A percentile compares a stretch with the other conserved stretches of the same genome.
Evolutionary conservation across 2,888 invertebrate genomes (phyloP).

Genomic region (Dynastes maya): DNA sequence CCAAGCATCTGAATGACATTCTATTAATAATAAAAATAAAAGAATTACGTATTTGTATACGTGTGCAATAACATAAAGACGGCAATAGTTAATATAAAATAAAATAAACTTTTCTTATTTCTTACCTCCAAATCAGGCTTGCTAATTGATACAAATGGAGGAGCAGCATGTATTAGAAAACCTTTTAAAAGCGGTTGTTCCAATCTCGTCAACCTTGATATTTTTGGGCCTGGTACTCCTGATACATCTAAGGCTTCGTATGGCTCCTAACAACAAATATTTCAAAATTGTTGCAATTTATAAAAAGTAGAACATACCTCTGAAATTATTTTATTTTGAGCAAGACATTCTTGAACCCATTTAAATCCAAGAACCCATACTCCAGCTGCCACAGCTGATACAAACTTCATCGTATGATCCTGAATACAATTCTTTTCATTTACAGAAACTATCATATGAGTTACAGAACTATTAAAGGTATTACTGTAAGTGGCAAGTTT

Average conservation of each 20-base stretch:
- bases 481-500: conserved; percentile 62
- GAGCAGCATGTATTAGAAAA: conserved; percentile 72
- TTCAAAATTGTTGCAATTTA: background rate
- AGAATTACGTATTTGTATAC: conserved; percentile 13
- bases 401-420: conserved; percentile 72
- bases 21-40: conserved; percentile 55
- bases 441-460: conserved; percentile 66
- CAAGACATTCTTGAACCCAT: conserved; percentile 73
- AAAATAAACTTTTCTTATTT: background rate
- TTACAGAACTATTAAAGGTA: conserved; percentile 62
- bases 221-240: conserved; percentile 73
- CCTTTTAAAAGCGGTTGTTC: conserved; percentile 70
- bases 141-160: conserved; percentile 68
- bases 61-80: background rate
- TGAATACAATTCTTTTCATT: conserved; percentile 62
- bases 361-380: conserved; percentile 75
- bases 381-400: conserved; percentile 74
- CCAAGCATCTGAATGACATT: conserved; percentile 61
- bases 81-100: background rate
- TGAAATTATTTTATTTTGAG: conserved; percentile 67
- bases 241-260: conserved; percentile 74
- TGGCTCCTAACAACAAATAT: conserved; percentile 65
- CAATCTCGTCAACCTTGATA: conserved; percentile 69
- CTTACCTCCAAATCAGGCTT: conserved; percentile 64
- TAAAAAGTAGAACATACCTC: conserved; percentile 69